Conservation (phyloP, 92 coral and sea anemone genomes). For the Palythoa heliodiscus region DNA sequence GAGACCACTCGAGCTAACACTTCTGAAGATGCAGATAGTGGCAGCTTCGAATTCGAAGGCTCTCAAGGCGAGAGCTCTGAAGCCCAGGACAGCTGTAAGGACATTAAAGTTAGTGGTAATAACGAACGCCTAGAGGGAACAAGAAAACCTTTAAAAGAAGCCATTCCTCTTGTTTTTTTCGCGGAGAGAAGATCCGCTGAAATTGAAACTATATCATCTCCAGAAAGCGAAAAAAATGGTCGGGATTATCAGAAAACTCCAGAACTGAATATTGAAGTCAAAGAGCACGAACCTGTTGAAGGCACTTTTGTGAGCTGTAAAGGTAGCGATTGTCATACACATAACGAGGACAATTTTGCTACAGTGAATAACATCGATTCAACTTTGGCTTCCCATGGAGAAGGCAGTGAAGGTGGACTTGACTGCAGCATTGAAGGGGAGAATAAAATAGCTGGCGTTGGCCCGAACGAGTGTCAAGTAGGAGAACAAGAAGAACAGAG, state of each 20-base stretch:
- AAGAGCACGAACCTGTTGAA: neutral
- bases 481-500: neutral
- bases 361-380: neutral
- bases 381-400: neutral
- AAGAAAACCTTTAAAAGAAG: neutral
- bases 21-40: too few species aligned
- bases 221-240: neutral
- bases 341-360: neutral
- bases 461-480: neutral
- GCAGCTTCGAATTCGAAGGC: too few species aligned
- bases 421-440: neutral
- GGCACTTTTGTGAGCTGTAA: conserved; percentile 1
- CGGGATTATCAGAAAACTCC: neutral
- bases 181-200: neutral
- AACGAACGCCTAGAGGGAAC: neutral
- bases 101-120: neutral
- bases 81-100: neutral
- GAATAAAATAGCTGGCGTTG: neutral
- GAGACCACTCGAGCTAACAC: neutral
- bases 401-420: neutral
- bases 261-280: neutral
- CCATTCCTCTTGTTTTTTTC: neutral
- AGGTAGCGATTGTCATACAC: neutral
- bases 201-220: neutral
- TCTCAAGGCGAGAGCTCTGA: too few species aligned